Evolutionary conservation across 2,888 invertebrate genomes (phyloP).

Genomic region (Pinctada fucata): DNA sequence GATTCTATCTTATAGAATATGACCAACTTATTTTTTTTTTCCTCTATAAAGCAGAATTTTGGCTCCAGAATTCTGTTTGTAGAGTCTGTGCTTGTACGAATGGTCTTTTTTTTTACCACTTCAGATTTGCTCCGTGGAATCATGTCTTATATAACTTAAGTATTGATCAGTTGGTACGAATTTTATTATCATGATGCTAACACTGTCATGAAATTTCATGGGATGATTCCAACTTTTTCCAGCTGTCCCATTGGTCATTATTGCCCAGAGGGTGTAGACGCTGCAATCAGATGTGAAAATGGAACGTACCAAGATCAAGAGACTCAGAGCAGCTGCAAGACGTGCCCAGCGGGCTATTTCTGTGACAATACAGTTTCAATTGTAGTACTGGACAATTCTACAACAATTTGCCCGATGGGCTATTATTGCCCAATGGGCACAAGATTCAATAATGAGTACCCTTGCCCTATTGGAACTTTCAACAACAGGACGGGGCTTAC

Average conservation of each 20-base stretch:
- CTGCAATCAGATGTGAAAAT: conserved; percentile 65
- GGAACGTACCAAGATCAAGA: conserved; percentile 72
- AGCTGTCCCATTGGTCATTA: conserved; percentile 73
- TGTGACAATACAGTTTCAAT: conserved; percentile 74
- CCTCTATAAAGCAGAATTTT: too few relatives aligned
- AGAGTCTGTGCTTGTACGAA: too few relatives aligned
- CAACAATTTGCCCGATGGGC: conserved; percentile 67
- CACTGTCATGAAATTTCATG: too few relatives aligned
- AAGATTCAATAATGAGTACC: conserved; percentile 65
- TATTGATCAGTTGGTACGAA: too few relatives aligned
- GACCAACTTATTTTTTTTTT: too few relatives aligned
- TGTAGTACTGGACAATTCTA: conserved; percentile 69
- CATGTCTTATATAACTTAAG: too few relatives aligned
- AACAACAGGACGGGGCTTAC: conserved; percentile 69
- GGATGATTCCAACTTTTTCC: too few relatives aligned
- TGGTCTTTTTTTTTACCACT: too few relatives aligned
- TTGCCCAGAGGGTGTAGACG: conserved; percentile 67
- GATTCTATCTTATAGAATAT: too few relatives aligned
- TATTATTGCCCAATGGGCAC: conserved; percentile 70
- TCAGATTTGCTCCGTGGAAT: too few relatives aligned
- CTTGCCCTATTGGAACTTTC: conserved; percentile 73
- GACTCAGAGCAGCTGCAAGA: conserved; percentile 64
- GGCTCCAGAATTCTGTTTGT: too few relatives aligned
- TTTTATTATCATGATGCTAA: too few relatives aligned
- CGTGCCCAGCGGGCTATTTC: conserved; percentile 72